Evolutionary conservation across 37 sponge, comb jelly and placozoan species (phyloP).

Genomic region (Beroe ovata): DNA sequence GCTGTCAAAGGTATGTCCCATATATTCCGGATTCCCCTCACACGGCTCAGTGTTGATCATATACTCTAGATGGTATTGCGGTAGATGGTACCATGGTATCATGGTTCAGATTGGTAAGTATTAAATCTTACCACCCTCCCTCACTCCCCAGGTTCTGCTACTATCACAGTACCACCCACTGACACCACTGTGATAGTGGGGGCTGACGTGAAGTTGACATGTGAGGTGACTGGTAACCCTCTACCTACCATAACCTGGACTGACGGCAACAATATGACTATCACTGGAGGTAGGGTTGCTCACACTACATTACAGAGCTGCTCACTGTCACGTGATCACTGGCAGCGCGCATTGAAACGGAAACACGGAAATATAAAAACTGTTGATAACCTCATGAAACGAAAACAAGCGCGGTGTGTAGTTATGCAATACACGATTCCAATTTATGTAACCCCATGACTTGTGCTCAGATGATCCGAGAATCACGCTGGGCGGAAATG

Average conservation of each 20-base stretch:
- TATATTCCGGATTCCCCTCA: too few species aligned
- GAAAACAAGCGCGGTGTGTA: too few species aligned
- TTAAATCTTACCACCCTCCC: too few species aligned
- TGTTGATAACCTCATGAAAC: not conserved
- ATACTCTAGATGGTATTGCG: too few species aligned
- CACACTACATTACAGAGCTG: too few species aligned
- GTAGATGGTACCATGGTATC: too few species aligned
- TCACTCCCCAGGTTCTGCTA: slow-evolving; percentile 4
- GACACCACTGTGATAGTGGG: slow-evolving; percentile 37
- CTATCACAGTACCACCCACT: slow-evolving; percentile 15
- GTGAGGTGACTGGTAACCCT: slow-evolving; percentile 38
- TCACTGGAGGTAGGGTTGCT: slow-evolving; percentile 14
- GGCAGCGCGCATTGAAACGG: too few species aligned
- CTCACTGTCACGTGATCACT: too few species aligned
- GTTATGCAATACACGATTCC: too few species aligned
- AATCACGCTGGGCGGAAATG: not conserved
- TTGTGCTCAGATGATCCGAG: slow-evolving; percentile 14
- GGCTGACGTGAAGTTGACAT: slow-evolving; percentile 49
- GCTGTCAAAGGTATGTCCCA: not conserved
- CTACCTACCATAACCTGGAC: slow-evolving; percentile 57
- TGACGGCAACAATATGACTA: slow-evolving; percentile 25
- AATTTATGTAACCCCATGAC: too few species aligned
- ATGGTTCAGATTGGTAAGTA: too few species aligned
- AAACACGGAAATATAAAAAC: not conserved
- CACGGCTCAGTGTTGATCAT: too few species aligned